Conservation (phyloP, 2,888 invertebrate genomes). For the Scaptomyza reducta region DNA sequence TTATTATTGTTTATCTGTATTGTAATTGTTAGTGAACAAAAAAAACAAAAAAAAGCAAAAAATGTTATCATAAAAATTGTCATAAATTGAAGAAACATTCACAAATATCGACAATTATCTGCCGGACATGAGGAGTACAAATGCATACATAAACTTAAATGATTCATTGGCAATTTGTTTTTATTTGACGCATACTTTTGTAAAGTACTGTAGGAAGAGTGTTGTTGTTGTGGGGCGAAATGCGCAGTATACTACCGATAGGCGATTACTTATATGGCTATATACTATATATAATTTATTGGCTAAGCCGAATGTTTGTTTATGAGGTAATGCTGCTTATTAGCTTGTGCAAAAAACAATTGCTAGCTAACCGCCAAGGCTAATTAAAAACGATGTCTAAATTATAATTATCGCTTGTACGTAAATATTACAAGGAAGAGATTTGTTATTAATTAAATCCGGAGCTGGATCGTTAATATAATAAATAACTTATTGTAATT, state of each 20-base stretch:
- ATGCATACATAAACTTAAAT: slow-evolving; percentile 49
- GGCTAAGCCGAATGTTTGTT: slow-evolving; percentile 47
- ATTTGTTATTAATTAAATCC: not conserved
- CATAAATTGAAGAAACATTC: slow-evolving; percentile 21
- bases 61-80: slow-evolving; percentile 26
- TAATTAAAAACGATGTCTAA: slow-evolving; percentile 34
- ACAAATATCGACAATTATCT: slow-evolving; percentile 48
- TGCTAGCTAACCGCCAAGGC: slow-evolving; percentile 10
- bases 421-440: slow-evolving; percentile 16
- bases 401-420: slow-evolving; percentile 21
- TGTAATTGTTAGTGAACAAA: slow-evolving; percentile 33
- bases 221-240: slow-evolving; percentile 42
- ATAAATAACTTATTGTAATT: not conserved
- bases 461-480: not conserved
- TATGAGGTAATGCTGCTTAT: slow-evolving; percentile 68
- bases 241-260: slow-evolving; percentile 54
- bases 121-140: slow-evolving; percentile 59
- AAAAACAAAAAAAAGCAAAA: not conserved
- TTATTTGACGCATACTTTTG: slow-evolving; percentile 40
- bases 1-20: slow-evolving; percentile 21
- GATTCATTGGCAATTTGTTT: slow-evolving; percentile 64
- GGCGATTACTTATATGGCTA: slow-evolving; percentile 31
- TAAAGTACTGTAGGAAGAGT: slow-evolving; percentile 56
- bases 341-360: slow-evolving; percentile 34
- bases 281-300: slow-evolving; percentile 23